phyloP scores from a whole-genome alignment of 1,140 invertebrate species.

The Nebria ingens region DNA sequence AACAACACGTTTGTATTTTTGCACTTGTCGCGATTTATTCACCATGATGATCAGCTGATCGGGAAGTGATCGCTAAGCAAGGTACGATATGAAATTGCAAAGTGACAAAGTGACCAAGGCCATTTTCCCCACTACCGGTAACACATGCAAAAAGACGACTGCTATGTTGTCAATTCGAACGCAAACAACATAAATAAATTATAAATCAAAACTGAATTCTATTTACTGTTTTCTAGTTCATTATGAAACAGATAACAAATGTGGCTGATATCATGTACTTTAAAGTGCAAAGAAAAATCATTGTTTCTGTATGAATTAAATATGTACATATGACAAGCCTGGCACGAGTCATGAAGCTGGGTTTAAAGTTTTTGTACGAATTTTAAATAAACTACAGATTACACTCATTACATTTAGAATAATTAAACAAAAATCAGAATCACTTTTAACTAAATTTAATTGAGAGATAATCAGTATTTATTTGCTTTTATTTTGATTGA shows the following conservation, averaged over 20 bases:
- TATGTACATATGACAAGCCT: not conserved
- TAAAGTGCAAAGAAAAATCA: not conserved
- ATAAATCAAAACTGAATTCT: no score
- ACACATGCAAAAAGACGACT: not conserved
- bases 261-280: not conserved
- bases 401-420: no score
- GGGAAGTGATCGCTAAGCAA: constrained; percentile 4
- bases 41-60: constrained; percentile 8
- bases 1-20: no score
- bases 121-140: not conserved
- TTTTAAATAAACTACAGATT: no score
- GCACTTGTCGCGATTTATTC: not conserved
- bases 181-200: no score
- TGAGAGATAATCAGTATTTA: no score
- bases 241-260: no score
- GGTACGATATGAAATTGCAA: constrained; percentile 1
- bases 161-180: not conserved
- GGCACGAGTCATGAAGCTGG: constrained; percentile 3
- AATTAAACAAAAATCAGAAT: no score
- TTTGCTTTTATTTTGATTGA: no score
- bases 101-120: not conserved
- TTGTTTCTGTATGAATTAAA: not conserved
- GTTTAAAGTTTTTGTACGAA: no score
- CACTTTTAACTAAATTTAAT: no score
- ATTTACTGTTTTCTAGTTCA: not conserved